Percentiles rank a stretch among this genome's conserved stretches.
phyloP scores from a whole-genome alignment of 1,140 invertebrate species.

The Drosophila ohnishii region DNA sequence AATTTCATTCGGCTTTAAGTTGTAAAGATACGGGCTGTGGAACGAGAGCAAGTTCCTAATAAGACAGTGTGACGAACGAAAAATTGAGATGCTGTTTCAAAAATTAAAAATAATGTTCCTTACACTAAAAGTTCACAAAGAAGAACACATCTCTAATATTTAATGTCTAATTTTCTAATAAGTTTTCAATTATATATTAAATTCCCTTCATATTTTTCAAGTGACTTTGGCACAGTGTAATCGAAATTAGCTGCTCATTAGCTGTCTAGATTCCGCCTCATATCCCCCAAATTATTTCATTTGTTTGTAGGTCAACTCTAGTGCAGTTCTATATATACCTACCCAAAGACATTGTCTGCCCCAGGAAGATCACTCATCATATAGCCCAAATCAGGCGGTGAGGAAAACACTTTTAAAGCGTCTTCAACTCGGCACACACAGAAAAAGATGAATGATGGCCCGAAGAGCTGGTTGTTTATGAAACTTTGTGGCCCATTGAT shows the following conservation, averaged over 20 bases:
- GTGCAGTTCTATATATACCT: conserved; percentile 52
- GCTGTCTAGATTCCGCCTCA: conserved; percentile 7
- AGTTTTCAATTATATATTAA: too few relatives aligned
- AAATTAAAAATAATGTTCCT: background rate
- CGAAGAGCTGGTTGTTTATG: conserved; percentile 65
- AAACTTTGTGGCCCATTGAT: conserved; percentile 52
- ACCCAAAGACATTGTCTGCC: conserved; percentile 26
- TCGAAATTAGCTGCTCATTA: conserved; percentile 22
- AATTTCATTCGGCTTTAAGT: conserved; percentile 69
- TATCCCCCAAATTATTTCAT: conserved; percentile 4
- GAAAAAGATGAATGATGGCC: conserved; percentile 73
- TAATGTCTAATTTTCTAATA: background rate
- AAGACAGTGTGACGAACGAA: background rate
- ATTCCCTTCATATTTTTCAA: too few relatives aligned
- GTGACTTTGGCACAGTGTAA: background rate
- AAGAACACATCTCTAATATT: too few relatives aligned
- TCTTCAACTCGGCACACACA: conserved; percentile 28
- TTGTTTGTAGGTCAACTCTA: conserved; percentile 61
- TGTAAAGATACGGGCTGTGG: conserved; percentile 57
- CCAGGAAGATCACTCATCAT: conserved; percentile 65
- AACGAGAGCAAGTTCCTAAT: background rate
- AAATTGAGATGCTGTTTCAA: background rate
- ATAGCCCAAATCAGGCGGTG: conserved; percentile 57
- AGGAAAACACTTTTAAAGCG: conserved; percentile 44
- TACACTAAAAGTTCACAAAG: background rate